A percentile compares a stretch with the other conserved stretches of the same genome.
Evolutionary conservation across 2,797 vertebrate species (phyloP).

Genomic region (Rhinatrema bivittatum): DNA sequence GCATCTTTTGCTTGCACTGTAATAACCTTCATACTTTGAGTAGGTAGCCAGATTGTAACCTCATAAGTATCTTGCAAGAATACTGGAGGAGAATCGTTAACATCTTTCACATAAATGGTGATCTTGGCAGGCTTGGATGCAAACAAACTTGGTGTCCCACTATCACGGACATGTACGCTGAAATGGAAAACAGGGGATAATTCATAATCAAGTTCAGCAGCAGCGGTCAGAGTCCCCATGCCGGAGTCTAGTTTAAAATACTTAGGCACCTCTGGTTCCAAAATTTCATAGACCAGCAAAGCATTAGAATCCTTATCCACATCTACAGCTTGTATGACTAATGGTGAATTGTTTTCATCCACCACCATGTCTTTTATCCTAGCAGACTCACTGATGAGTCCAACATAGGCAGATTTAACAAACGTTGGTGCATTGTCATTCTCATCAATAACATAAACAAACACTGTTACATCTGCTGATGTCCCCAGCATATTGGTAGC

Average conservation of each 20-base stretch:
- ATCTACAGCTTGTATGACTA: constrained; percentile 80
- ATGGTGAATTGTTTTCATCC: constrained; percentile 70
- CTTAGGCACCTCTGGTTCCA: constrained; percentile 69
- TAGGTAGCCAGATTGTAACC: constrained; percentile 59
- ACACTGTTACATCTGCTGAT: constrained; percentile 53
- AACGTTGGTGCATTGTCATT: constrained; percentile 86
- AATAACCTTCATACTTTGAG: constrained; percentile 66
- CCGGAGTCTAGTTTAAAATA: constrained; percentile 80
- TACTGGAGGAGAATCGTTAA: constrained; percentile 83
- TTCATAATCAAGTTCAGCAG: constrained; percentile 77
- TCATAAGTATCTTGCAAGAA: constrained; percentile 67
- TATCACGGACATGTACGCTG: constrained; percentile 76
- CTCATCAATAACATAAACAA: constrained; percentile 82
- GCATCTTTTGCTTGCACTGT: constrained; percentile 68
- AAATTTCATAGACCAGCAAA: constrained; percentile 76
- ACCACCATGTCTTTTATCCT: constrained; percentile 75
- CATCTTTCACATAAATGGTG: constrained; percentile 66
- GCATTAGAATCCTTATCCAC: constrained; percentile 77
- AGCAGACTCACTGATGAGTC: constrained; percentile 79
- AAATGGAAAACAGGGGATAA: constrained; percentile 66
- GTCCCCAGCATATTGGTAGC: constrained; percentile 71
- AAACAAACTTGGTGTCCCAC: constrained; percentile 70
- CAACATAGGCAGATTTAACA: constrained; percentile 57
- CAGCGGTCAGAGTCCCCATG: constrained; percentile 76
- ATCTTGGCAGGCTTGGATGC: constrained; percentile 72